phyloP scores from a whole-genome alignment of 2,888 invertebrate genomes.

The Tachystola acroxantha region DNA sequence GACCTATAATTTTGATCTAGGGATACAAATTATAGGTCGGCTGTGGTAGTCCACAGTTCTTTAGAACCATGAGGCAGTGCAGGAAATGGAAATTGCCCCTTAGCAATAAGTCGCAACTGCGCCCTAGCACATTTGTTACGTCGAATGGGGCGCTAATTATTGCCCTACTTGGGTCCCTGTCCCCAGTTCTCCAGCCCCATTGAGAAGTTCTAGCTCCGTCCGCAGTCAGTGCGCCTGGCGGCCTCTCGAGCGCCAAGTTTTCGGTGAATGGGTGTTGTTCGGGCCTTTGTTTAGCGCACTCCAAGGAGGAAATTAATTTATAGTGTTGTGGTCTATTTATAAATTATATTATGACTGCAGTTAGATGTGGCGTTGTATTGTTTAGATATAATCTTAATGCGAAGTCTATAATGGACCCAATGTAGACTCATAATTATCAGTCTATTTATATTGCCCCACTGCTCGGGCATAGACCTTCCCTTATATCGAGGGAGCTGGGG shows the following conservation, averaged over 20 bases:
- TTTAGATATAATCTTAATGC: not conserved
- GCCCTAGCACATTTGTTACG: too few relatives aligned
- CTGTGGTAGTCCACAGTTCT: too few relatives aligned
- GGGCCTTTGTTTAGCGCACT: slow-evolving; percentile 11
- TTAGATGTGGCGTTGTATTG: not conserved
- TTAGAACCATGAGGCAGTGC: too few relatives aligned
- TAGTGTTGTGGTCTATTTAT: slow-evolving; percentile 1
- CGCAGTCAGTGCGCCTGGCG: slow-evolving; percentile 9
- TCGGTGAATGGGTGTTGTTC: slow-evolving; percentile 13
- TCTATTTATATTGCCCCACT: too few relatives aligned
- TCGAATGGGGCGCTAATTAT: too few relatives aligned
- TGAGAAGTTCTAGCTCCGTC: slow-evolving; percentile 8
- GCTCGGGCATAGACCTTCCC: too few relatives aligned
- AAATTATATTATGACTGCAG: not conserved
- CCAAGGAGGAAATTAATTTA: slow-evolving; percentile 13
- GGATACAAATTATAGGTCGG: too few relatives aligned
- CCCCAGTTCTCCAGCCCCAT: slow-evolving; percentile 3
- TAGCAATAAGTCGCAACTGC: too few relatives aligned
- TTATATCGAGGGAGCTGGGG: too few relatives aligned
- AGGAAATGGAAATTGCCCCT: too few relatives aligned
- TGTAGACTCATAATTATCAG: too few relatives aligned
- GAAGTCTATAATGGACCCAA: not conserved
- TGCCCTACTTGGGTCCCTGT: not conserved
- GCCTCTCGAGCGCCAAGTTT: slow-evolving; percentile 10
- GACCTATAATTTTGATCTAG: too few relatives aligned